Evolutionary conservation across 2,888 invertebrate genomes (phyloP), one percentile per base, ranked within the genome.

Genomic region (Aelia acuminata): DNA sequence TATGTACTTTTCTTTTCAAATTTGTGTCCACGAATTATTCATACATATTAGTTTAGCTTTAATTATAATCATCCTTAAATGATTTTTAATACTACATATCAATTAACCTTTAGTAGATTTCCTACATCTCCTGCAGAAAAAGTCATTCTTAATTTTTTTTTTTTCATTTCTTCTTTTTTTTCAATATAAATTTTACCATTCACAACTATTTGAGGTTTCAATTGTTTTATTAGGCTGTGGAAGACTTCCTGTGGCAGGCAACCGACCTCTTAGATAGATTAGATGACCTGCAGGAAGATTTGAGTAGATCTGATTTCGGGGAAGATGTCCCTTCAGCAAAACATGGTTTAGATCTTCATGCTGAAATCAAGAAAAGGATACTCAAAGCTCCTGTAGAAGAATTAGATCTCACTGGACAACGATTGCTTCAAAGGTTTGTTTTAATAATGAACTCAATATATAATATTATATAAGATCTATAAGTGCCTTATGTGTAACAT

Each of bases 181-280:
- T 75, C 8, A 75, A 35, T 1, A 18, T n/a, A 84, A 20, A 1
- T 84, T 85, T 43, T 10, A 43, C 10, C 7, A 43, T 7, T 7
- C 10, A 10, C 10, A 43, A 43, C 10, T 10, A 43, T 43, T 7
- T 43, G 43, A 47, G 3, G 22, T 11, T 39, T 48, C 10, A 48
- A 39, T 50, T 26, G 35, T 26, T 35, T 70, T 53, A 75, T 70
- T 35, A 31, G 94, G 97, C 98, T 89, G 95, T 98, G 91, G 99
- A 99, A 93, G 98, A 98, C 92, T 97, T 99, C 92, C 96, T 97
- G 91, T 98, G 98, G 98, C 98, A 98, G 93, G 97, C 98, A 2
- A 96, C 97, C 85, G 99, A 99, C 92, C 94, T 98, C 90, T 94
- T 98, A 90, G 98, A 98, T 92, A 95, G 98, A 90, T 94, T 99